Base-by-base conservation (phyloP, 2,113 vertebrate genomes). In the Phrynosoma platyrhinos region DNA sequence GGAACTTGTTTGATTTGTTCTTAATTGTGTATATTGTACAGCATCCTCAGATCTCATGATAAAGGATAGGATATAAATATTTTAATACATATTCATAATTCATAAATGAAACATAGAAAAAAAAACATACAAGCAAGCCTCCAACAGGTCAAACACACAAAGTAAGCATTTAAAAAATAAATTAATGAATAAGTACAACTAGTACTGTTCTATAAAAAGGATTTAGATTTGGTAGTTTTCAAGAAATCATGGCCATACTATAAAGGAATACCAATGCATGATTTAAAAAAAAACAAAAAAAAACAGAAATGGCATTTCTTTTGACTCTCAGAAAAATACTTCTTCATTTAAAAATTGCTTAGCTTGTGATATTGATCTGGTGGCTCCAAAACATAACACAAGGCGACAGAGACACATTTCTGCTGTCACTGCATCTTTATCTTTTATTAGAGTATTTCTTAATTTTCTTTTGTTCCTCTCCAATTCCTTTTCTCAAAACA, bases 361-460 rank as follows among this genome's bases (percentile, higher is more conserved):
- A 27, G 14, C 4, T 79, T 76, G 69, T 12, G 62, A 83, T 40
- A 30, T 52, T 55, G 0, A 30, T 74, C 78, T 86, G 1, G 27
- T 16, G 13, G 30, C 47, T 1, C 75, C n/a, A 74, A 36, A 83
- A 20, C 3, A 71, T 27, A 40, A 79, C 2, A 79, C 47, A 5
- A 40, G n/a, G 16, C n/a, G 20, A 16, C 27, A 47, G 40, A 42
- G 66, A 40, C 9, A 53, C n/a, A 53, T 84, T 84, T 71, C 47
- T 74, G 82, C 47, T 36, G 52, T 20, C 68, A 80, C 8, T 64
- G 36, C 53, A 66, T n/a, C 36, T 40, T 30, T 32, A 20, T 30
- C 27, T 21, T 81, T 85, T 30, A 23, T 62, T 77, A 89, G 1
- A 21, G 13, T 74, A 16, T 23, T 0, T 0, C 62, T 83, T 2